These are phyloP conservation scores for Plectrocnemia conspersa DNA, from an alignment of 1,140 invertebrate genomes.

Conservation along the genomic window DNA sequence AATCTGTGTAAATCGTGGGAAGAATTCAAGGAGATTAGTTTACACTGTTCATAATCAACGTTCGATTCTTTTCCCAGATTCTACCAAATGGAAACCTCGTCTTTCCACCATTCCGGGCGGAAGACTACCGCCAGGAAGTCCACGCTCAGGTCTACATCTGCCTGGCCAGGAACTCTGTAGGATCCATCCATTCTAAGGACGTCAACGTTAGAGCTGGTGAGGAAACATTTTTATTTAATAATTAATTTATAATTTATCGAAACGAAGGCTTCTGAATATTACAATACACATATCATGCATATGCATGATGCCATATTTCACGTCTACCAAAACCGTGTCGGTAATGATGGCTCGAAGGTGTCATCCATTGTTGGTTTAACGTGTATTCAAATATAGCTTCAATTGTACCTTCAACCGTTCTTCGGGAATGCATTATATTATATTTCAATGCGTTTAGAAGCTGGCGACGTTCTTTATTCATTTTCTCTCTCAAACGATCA, in stretches of 20 bases:
- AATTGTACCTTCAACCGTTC: neutral
- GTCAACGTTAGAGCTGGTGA: slow-evolving; percentile 92
- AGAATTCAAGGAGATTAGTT: too few species aligned
- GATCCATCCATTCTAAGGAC: slow-evolving; percentile 84
- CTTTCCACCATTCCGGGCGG: slow-evolving; percentile 88
- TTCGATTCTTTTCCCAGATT: slow-evolving; percentile 62
- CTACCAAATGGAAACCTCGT: slow-evolving; percentile 88
- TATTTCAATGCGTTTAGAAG: neutral
- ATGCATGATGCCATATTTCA: too few species aligned
- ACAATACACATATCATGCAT: too few species aligned
- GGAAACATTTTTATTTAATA: slow-evolving; percentile 29
- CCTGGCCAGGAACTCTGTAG: slow-evolving; percentile 80
- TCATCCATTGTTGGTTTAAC: too few species aligned
- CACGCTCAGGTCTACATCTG: slow-evolving; percentile 92
- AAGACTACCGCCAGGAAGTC: slow-evolving; percentile 88
- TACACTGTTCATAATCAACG: too few species aligned
- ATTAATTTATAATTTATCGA: neutral
- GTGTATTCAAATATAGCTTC: slow-evolving; percentile 4
- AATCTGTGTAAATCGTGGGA: too few species aligned
- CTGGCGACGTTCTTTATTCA: neutral
- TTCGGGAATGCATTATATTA: slow-evolving; percentile 1
- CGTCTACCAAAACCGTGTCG: too few species aligned
- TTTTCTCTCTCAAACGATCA: neutral
- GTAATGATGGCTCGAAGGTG: too few species aligned
- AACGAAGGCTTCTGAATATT: too few species aligned